These are phyloP conservation scores for Melanotaenia duboulayi DNA, from an alignment of 2,113 vertebrate genomes.

Conservation along the genomic window DNA sequence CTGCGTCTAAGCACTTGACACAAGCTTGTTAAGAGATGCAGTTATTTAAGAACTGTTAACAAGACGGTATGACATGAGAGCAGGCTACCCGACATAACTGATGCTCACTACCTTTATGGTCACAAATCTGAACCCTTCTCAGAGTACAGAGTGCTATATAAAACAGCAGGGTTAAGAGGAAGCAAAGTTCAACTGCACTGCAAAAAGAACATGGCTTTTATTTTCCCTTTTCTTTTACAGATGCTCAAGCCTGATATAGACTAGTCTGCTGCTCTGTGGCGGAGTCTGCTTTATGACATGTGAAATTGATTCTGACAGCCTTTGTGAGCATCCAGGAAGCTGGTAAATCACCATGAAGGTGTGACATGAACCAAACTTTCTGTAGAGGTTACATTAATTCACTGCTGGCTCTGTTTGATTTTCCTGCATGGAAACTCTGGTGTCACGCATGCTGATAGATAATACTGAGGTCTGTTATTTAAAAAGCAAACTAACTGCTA, in stretches of 20 bases:
- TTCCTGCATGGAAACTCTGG: neutral
- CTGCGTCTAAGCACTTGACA: conserved; percentile 15
- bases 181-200: neutral
- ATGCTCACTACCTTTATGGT: neutral
- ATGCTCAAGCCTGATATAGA: conserved; percentile 16
- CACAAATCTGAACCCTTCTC: neutral
- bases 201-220: conserved; percentile 15
- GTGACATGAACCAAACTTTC: conserved; percentile 33
- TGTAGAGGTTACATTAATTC: conserved; percentile 17
- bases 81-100: neutral
- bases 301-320: conserved; percentile 66
- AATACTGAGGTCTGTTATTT: neutral
- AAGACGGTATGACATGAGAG: conserved; percentile 29
- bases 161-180: neutral
- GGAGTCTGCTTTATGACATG: conserved; percentile 59
- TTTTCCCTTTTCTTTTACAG: conserved; percentile 3
- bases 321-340: conserved; percentile 33
- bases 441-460: neutral
- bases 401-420: conserved; percentile 7
- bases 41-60: conserved; percentile 37
- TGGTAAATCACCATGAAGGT: conserved; percentile 27
- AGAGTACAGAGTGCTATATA: neutral
- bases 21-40: conserved; percentile 16
- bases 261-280: conserved; percentile 38
- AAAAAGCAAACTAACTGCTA: neutral